Conservation (phyloP, 2,113 vertebrate species). For the Upupa epops region DNA sequence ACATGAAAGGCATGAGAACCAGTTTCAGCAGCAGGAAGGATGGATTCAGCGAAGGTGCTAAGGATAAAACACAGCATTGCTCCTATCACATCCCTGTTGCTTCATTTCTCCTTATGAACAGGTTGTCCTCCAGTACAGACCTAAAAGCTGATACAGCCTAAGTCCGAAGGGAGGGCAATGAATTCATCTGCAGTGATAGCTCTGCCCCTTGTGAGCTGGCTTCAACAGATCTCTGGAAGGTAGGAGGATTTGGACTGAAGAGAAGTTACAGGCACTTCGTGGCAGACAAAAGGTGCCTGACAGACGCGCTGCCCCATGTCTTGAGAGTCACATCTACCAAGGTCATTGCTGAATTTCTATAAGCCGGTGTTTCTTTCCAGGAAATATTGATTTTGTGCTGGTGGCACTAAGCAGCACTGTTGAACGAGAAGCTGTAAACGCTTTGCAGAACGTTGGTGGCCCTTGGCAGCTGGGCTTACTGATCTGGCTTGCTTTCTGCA, state of each 20-base stretch:
- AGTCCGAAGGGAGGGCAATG: background rate
- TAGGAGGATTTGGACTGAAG: background rate
- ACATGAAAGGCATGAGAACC: background rate
- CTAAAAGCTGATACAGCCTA: background rate
- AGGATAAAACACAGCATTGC: background rate
- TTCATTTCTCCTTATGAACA: background rate
- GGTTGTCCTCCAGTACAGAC: background rate
- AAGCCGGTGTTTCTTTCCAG: slow-evolving; percentile 36
- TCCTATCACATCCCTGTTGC: background rate
- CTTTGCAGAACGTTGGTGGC: background rate
- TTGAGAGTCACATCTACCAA: background rate
- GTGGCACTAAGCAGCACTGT: slow-evolving; percentile 35
- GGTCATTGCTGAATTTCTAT: slow-evolving; percentile 38
- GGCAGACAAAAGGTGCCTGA: background rate
- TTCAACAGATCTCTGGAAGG: background rate
- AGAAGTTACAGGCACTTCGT: background rate
- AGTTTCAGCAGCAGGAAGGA: background rate
- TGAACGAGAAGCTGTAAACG: slow-evolving; percentile 19
- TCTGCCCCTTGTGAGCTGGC: background rate
- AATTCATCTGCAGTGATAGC: background rate
- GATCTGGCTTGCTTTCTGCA: background rate
- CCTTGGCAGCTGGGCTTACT: background rate
- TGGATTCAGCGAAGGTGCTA: background rate
- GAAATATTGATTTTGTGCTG: slow-evolving; percentile 70
- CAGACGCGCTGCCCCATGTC: background rate